Base-by-base conservation (phyloP, 1,140 invertebrate species). In the Cephus cinctus region DNA sequence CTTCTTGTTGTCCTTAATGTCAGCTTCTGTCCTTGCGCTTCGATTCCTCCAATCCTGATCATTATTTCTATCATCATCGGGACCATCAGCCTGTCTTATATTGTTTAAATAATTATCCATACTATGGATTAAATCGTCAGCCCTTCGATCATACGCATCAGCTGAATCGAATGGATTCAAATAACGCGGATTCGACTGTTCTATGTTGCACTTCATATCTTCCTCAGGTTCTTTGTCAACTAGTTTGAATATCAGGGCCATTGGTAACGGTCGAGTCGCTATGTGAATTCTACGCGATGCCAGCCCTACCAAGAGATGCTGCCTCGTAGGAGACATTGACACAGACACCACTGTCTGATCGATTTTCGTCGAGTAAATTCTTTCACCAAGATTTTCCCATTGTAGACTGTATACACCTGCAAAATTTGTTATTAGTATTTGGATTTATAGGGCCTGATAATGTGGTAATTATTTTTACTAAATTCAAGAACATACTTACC, bases 331-430 rank as follows among this genome's bases (percentile, higher is more conserved):
- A 3, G 89, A 92, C 25, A 94, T 76, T 44, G 88, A 88, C 4
- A 93, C 86, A 12, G 89, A 92, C 15, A 93, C 87, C 0, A 87
- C 89, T 62, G 85, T 84, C 45, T 89, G 85, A 56, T 88, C 85
- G 56, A 90, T 84, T 64, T 82, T 82, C 6, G 86, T 87, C 3
- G 84, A 86, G 69, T 86, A 90, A 12, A 92, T 76, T 69, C 85
- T 86, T 65, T 89, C 83, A 0, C 89, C 90, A 16, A 92, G 67
- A 1, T 82, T 83, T 43, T 82, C 76, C 78, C 85, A 84, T 58
- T 85, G 78, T 47, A 94, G 72, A 57, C 90, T 93, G 67, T 88
- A 92, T 4, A 93, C 82, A 53, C 86, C 88, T 89, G 63, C 52
- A 36, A 52, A 16, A 47, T 43, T 41, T 34, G 20, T 9, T 11